phyloP scores from a whole-genome alignment of 2,888 invertebrate genomes.

The Cephus sareptanus region DNA sequence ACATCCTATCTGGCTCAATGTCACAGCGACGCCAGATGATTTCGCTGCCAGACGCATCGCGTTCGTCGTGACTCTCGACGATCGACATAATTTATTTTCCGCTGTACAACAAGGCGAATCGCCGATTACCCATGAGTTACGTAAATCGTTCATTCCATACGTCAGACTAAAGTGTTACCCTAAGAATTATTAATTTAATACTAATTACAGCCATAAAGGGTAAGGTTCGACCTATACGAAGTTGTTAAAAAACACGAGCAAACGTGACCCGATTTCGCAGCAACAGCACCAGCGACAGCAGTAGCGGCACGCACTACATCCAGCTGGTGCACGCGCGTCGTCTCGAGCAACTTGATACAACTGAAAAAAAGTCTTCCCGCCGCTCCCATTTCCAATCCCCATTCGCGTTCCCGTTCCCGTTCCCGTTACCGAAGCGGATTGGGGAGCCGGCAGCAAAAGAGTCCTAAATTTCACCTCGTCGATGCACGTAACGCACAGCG shows the following conservation, averaged over 20 bases:
- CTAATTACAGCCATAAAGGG: not conserved
- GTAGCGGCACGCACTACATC: not conserved
- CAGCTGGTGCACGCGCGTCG: slow-evolving; percentile 4
- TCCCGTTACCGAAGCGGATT: not conserved
- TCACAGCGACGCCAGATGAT: not conserved
- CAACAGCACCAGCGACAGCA: not conserved
- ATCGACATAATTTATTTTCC: not conserved
- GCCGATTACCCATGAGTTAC: not conserved
- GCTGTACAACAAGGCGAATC: not conserved
- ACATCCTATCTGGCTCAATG: not conserved
- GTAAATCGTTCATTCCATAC: not conserved
- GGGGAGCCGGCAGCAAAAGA: not conserved
- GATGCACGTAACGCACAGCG: not conserved
- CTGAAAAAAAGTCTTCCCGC: not conserved
- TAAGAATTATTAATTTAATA: not conserved
- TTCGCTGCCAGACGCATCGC: not conserved
- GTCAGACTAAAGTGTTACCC: not conserved
- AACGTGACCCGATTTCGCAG: not conserved
- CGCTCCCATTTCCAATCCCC: too few species aligned
- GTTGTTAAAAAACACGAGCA: not conserved
- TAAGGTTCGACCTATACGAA: not conserved
- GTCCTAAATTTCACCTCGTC: not conserved
- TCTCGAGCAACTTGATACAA: not conserved
- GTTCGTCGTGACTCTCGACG: not conserved
- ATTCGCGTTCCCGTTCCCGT: not conserved